phyloP scores from a whole-genome alignment of 2,113 vertebrate species.

The Rhinogobius similis region DNA sequence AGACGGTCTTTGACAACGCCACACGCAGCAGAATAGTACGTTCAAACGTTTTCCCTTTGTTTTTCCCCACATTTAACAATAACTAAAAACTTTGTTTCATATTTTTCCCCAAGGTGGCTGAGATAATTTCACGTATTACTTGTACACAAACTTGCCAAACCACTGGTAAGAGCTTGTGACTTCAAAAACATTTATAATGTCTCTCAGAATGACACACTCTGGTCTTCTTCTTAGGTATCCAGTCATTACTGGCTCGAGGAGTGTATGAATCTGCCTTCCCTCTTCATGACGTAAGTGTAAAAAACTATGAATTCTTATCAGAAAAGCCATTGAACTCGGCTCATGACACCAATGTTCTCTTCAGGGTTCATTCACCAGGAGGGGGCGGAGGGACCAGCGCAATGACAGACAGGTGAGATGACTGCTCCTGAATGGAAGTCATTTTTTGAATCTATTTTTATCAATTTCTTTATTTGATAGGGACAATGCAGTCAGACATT shows the following conservation, averaged over 20 bases:
- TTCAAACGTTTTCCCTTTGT: constrained; percentile 23
- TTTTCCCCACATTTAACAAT: neutral
- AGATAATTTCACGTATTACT: constrained; percentile 89
- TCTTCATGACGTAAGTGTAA: constrained; percentile 90
- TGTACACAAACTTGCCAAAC: constrained; percentile 88
- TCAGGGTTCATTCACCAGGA: constrained; percentile 88
- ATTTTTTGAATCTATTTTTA: no score
- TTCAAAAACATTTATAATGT: neutral
- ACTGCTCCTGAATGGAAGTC: neutral
- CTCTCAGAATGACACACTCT: neutral
- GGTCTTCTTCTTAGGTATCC: constrained; percentile 81
- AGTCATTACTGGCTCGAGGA: constrained; percentile 88
- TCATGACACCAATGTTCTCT: constrained; percentile 7
- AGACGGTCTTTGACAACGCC: constrained; percentile 90
- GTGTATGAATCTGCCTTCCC: constrained; percentile 93
- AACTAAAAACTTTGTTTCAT: neutral
- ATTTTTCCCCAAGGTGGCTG: constrained; percentile 82
- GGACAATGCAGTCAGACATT: no score
- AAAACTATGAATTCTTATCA: neutral
- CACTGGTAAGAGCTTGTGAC: constrained; percentile 82
- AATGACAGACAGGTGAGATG: constrained; percentile 91
- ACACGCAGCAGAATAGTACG: constrained; percentile 96
- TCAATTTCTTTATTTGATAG: no score
- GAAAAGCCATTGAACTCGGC: neutral
- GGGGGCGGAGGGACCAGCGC: constrained; percentile 76